A percentile compares a stretch with the other conserved stretches of the same genome.
These are phyloP conservation scores for Ctenomys sociabilis DNA, from an alignment of 2,113 vertebrate genomes.

Conservation along the genomic window DNA sequence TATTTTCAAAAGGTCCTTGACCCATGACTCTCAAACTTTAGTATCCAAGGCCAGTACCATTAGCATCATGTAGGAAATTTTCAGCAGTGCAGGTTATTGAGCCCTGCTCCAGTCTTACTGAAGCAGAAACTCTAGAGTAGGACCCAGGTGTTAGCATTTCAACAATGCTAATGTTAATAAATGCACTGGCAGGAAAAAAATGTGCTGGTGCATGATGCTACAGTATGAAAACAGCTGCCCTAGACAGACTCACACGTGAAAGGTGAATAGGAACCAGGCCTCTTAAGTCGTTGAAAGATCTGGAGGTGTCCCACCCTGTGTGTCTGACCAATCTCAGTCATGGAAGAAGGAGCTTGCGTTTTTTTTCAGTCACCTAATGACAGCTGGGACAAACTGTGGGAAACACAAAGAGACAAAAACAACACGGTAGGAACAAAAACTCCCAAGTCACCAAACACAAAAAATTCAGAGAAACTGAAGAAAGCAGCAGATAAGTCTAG, in stretches of 20 bases:
- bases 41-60: not conserved
- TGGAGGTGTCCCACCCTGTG: not conserved
- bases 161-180: not conserved
- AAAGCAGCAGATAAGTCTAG: not conserved
- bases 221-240: not conserved
- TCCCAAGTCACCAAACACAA: not conserved
- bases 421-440: not conserved
- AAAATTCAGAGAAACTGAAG: not conserved
- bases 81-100: conserved; percentile 31
- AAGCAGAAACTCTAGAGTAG: not conserved
- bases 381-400: not conserved
- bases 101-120: not conserved
- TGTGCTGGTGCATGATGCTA: not conserved
- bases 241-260: not conserved
- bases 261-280: not conserved
- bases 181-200: not conserved
- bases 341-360: not conserved
- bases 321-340: not conserved
- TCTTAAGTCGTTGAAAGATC: not conserved
- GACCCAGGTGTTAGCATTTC: not conserved
- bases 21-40: not conserved
- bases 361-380: not conserved
- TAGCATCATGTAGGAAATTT: not conserved
- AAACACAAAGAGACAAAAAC: not conserved
- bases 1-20: not conserved